Conservation (phyloP, 2,888 invertebrate species). For the Campoplex nolae region DNA sequence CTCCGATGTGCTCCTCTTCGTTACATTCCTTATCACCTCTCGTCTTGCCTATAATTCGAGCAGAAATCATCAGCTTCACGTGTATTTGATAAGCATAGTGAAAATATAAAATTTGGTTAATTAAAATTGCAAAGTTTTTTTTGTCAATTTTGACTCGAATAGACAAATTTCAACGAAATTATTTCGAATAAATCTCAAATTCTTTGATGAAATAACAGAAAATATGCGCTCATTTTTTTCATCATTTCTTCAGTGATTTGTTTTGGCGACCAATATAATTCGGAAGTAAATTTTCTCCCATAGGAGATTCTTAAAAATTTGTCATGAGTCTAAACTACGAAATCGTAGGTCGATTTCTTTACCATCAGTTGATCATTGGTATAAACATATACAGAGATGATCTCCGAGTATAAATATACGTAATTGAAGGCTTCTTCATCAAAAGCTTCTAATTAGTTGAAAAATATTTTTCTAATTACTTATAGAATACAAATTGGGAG, state of each 20-base stretch:
- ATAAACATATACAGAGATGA: too few species aligned
- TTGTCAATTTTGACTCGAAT: neutral
- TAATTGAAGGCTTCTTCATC: too few species aligned
- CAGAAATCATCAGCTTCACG: neutral
- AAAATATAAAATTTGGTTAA: neutral
- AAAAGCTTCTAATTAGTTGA: too few species aligned
- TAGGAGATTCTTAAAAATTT: neutral
- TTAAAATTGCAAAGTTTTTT: neutral
- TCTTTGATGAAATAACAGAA: neutral
- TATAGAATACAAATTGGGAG: too few species aligned
- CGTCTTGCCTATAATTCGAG: slow-evolving; percentile 12
- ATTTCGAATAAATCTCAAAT: neutral
- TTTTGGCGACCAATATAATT: neutral
- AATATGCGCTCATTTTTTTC: neutral
- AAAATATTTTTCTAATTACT: too few species aligned
- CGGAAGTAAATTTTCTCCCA: neutral
- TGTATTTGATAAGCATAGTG: neutral
- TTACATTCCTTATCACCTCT: slow-evolving; percentile 31
- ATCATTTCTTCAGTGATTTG: neutral
- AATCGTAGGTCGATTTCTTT: too few species aligned
- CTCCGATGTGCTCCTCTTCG: neutral
- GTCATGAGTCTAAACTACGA: too few species aligned
- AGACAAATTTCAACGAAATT: neutral
- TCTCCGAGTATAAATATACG: too few species aligned
- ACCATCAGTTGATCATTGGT: too few species aligned